Evolutionary conservation across 2,113 vertebrate species (phyloP).

Genomic region (Cottus gobio): DNA sequence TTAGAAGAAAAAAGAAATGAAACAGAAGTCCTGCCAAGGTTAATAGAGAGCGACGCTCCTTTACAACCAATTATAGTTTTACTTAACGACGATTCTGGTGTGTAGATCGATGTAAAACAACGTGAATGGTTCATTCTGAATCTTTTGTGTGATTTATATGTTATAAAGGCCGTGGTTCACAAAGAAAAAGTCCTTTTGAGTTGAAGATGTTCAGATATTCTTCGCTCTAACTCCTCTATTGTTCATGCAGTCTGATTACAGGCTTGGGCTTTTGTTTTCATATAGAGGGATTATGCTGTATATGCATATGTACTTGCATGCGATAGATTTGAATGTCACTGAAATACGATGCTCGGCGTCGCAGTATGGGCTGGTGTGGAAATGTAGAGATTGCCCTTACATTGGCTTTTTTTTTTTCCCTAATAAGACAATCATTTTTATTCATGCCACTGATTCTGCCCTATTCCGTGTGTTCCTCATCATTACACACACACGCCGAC

Average conservation of each 20-base stretch:
- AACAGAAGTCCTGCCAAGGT: not conserved
- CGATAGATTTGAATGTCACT: slow-evolving; percentile 29
- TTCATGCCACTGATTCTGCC: slow-evolving; percentile 58
- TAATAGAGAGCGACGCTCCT: not conserved
- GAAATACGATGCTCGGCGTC: slow-evolving; percentile 27
- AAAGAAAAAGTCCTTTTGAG: not conserved
- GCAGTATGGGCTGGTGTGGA: not conserved
- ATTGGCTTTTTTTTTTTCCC: slow-evolving; percentile 52
- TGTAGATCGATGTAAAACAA: not conserved
- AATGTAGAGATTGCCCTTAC: slow-evolving; percentile 47
- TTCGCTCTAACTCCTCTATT: not conserved
- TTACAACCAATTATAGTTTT: not conserved
- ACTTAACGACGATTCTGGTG: no score
- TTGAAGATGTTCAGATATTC: not conserved
- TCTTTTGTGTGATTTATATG: not conserved
- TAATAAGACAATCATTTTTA: slow-evolving; percentile 75
- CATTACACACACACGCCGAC: slow-evolving; percentile 62
- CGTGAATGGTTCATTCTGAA: not conserved
- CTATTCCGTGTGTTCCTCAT: slow-evolving; percentile 65
- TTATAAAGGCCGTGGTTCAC: not conserved
- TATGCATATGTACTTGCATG: not conserved
- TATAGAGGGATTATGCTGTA: slow-evolving; percentile 6
- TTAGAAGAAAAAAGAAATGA: not conserved
- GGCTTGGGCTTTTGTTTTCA: slow-evolving; percentile 27
- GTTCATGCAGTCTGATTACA: not conserved